phyloP scores from a whole-genome alignment of 2,113 vertebrate genomes.

The Manacus vitellinus region DNA sequence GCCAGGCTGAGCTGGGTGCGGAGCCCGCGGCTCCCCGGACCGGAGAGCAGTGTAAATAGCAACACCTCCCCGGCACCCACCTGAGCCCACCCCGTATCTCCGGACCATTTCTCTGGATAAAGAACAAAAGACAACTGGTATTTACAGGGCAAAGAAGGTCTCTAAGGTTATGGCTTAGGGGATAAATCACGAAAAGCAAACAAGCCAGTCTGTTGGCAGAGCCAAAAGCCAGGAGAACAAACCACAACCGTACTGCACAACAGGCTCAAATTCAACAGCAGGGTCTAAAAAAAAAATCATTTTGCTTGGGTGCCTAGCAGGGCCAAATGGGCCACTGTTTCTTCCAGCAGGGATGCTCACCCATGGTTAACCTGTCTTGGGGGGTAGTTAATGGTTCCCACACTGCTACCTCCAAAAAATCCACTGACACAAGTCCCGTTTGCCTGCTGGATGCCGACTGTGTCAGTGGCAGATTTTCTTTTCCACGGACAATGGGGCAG shows the following conservation, averaged over 20 bases:
- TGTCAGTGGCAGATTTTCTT: accelerated
- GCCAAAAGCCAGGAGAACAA: background rate
- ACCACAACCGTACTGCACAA: background rate
- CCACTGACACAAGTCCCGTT: accelerated
- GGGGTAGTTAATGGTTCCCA: background rate
- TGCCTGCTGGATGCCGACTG: accelerated
- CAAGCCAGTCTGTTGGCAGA: background rate
- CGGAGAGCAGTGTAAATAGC: background rate
- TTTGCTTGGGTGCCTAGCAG: background rate
- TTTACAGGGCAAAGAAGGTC: background rate
- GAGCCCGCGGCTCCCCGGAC: background rate
- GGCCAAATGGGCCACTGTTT: accelerated
- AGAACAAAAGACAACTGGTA: background rate
- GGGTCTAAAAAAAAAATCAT: accelerated
- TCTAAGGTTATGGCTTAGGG: background rate
- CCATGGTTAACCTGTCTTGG: no score
- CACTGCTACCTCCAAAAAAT: background rate
- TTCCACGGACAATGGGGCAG: accelerated
- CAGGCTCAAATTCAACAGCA: background rate
- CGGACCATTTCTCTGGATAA: accelerated
- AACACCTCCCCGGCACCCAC: accelerated
- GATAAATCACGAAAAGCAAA: background rate
- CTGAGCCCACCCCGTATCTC: background rate
- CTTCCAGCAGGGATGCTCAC: background rate
- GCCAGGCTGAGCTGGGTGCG: background rate